Conservation (phyloP, 53 echinoderm and acorn worm species). For the Hippasteria phrygiana region DNA sequence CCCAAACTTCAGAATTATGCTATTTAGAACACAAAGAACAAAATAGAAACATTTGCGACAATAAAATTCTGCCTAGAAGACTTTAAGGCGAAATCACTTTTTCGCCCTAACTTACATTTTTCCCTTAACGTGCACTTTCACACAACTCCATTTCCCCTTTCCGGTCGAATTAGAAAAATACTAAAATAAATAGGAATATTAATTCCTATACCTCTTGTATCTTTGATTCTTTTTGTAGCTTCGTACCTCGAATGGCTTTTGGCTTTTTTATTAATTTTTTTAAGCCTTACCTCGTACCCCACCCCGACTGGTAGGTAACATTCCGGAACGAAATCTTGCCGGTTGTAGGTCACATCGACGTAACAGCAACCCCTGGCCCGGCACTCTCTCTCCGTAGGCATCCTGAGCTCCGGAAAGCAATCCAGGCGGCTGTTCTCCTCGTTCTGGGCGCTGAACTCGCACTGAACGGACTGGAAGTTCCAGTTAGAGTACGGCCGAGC, state of each 20-base stretch:
- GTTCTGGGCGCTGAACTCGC: slow-evolving; percentile 70
- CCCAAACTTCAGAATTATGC: too few species aligned
- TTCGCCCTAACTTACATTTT: too few species aligned
- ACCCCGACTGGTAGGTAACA: slow-evolving; percentile 80
- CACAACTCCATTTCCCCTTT: too few species aligned
- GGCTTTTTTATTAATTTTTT: neutral
- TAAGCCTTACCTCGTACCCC: slow-evolving; percentile 66
- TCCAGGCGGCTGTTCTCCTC: slow-evolving; percentile 82
- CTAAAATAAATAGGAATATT: too few species aligned
- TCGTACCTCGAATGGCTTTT: neutral
- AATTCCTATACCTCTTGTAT: too few species aligned
- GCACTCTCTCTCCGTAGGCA: slow-evolving; percentile 82
- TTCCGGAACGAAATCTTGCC: slow-evolving; percentile 75
- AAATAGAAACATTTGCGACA: too few species aligned
- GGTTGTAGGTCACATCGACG: slow-evolving; percentile 76
- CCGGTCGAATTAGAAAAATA: too few species aligned
- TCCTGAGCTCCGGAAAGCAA: slow-evolving; percentile 88
- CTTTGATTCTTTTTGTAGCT: too few species aligned
- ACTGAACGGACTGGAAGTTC: slow-evolving; percentile 76
- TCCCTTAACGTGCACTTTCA: too few species aligned
- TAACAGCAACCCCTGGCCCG: slow-evolving; percentile 87
- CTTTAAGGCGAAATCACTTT: too few species aligned
- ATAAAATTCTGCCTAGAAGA: too few species aligned
- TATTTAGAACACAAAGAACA: too few species aligned
- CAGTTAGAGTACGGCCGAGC: slow-evolving; percentile 83